These are phyloP conservation scores for Cichladusa arquata DNA, from an alignment of 2,113 vertebrate species.

Conservation along the genomic window DNA sequence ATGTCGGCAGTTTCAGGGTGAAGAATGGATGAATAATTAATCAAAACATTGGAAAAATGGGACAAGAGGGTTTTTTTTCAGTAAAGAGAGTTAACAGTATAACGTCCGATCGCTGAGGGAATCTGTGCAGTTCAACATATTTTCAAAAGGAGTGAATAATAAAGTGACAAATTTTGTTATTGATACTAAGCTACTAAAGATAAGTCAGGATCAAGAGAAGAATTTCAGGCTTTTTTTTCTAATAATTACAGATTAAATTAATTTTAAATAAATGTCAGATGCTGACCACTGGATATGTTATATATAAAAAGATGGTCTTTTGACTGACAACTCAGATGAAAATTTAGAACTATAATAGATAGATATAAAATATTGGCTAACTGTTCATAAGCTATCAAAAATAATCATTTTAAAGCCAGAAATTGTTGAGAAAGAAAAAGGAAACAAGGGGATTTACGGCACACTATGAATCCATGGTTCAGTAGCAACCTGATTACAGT, in stretches of 20 bases:
- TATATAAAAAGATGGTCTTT: not conserved
- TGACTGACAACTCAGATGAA: not conserved
- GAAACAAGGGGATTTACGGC: not conserved
- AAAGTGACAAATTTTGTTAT: not conserved
- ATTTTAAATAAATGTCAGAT: not conserved
- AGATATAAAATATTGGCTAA: not conserved
- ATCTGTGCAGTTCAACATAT: not conserved
- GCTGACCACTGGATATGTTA: not conserved
- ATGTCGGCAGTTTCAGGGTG: not conserved
- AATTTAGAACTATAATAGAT: not conserved
- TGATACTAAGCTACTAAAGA: not conserved
- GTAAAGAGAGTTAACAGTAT: not conserved
- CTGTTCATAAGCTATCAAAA: not conserved
- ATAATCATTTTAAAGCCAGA: not conserved
- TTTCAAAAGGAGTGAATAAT: not conserved
- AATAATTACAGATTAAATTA: not conserved
- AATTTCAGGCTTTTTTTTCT: not conserved
- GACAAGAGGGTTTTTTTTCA: not conserved
- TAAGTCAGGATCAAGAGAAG: not conserved
- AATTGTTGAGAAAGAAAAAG: not conserved
- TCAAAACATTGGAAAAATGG: not conserved
- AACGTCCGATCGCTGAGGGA: not conserved
- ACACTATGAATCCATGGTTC: not conserved
- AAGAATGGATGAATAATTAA: not conserved
- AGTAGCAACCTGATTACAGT: not conserved